Evolutionary conservation across 2,888 invertebrate genomes (phyloP).

Genomic region (Entomobrya proxima): DNA sequence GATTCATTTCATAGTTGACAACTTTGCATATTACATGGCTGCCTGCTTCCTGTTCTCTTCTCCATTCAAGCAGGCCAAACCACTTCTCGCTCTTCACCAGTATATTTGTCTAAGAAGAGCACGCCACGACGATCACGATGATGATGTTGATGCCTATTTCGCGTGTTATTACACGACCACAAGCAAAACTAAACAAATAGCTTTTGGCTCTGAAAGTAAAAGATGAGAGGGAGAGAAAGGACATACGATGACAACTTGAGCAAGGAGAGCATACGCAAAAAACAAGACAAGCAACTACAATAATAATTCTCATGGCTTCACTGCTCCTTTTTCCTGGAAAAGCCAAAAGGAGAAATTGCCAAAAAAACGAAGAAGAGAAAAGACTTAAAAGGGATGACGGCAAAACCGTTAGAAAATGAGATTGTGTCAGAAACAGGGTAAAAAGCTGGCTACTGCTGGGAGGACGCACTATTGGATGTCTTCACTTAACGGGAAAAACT

Average conservation of each 20-base stretch:
- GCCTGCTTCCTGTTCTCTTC: constrained; percentile 21
- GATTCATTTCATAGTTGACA: constrained; percentile 61
- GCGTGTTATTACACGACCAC: constrained; percentile 39
- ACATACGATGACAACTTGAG: no score
- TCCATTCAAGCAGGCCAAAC: background rate
- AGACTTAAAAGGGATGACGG: constrained; percentile 7
- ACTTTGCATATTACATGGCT: constrained; percentile 62
- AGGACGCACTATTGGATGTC: constrained; percentile 33
- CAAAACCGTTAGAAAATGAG: constrained; percentile 35
- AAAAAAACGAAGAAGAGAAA: constrained; percentile 47
- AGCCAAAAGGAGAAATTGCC: constrained; percentile 55
- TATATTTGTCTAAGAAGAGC: no score
- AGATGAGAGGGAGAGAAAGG: no score
- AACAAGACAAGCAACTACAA: constrained; percentile 30
- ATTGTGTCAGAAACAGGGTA: constrained; percentile 60
- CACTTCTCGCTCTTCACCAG: no score
- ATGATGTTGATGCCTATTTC: background rate
- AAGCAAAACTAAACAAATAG: constrained; percentile 39
- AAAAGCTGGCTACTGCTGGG: constrained; percentile 29
- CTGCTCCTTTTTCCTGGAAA: background rate
- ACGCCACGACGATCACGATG: background rate
- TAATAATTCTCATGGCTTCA: constrained; percentile 28
- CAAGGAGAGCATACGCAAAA: background rate
- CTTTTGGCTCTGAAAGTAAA: constrained; percentile 19
- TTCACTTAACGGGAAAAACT: constrained; percentile 2